Percentiles rank a stretch among this genome's conserved stretches.
Evolutionary conservation across 2,113 vertebrate species (phyloP).

Genomic region (Boulengeromyrus knoepffleri): DNA sequence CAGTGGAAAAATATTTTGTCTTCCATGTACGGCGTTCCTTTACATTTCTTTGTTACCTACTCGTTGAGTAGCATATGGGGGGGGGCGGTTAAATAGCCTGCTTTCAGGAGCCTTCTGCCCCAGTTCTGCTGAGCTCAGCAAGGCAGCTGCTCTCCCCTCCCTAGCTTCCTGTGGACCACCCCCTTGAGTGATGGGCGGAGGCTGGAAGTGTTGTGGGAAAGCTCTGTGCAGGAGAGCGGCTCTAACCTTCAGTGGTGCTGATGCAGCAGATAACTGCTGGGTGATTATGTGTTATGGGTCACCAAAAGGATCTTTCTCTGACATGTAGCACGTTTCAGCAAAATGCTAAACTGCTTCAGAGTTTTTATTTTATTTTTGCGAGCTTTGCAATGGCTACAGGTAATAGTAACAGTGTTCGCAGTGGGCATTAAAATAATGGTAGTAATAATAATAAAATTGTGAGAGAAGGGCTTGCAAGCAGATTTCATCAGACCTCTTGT

Average conservation of each 20-base stretch:
- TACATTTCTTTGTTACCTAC: neutral
- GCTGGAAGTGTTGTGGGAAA: neutral
- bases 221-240: neutral
- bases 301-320: neutral
- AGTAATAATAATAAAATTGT: neutral
- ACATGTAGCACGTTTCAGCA: neutral
- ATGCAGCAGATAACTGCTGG: neutral
- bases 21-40: neutral
- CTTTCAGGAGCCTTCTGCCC: neutral
- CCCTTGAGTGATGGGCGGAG: neutral
- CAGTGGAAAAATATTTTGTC: neutral
- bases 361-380: neutral
- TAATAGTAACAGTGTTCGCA: neutral
- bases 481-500: neutral
- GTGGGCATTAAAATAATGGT: neutral
- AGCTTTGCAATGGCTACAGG: neutral
- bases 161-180: neutral
- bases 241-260: neutral
- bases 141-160: neutral
- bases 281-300: neutral
- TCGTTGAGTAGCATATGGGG: neutral
- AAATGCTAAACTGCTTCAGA: neutral
- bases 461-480: neutral
- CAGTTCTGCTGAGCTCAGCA: slow-evolving; percentile 18
- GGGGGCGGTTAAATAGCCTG: neutral